Evolutionary conservation across 1,140 invertebrate species (phyloP), one percentile per base, ranked within the genome.

Genomic region (Apolygus lucorum): DNA sequence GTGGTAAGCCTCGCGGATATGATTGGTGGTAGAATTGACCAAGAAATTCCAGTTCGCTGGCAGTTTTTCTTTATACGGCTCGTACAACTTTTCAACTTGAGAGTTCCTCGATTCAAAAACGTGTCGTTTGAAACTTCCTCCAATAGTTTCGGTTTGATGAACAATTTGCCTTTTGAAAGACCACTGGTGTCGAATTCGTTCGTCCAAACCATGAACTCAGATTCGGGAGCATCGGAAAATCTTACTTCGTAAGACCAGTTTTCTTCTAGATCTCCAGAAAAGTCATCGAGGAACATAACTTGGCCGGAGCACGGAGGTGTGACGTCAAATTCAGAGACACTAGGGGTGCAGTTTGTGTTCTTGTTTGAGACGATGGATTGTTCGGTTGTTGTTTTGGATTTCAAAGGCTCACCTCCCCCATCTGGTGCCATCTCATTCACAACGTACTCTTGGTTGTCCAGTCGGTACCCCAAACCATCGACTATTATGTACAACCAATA

Each of bases 1-100:
- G 85, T 86, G 28, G 84, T 81, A 22, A 90, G 72, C 62, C 86
- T 81, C 0, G 87, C 87, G 72, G 86, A 88, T 75, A 84, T 82
- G 34, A 86, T 80, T 0, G 86, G 86, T 75, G 84, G 84, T 1
- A 85, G 14, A 0, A 83, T 69, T 2, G 62, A 22, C 21, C 26
- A 63, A 27, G 62, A 63, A 63, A 25, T 24, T 2, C 21, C 62
- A 8, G 22, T 14, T 25, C 62, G 2, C 17, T 22, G 21, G 62
- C 62, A 63, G 34, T 42, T 17, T 17, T 8, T 8, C 34, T 42
- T 17, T 8, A 4, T 42, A 8, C 17, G 4, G 34, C 4, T 17
- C 17, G 34, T 42, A 42, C 34, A 42, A 4, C 34, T 17, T 4
- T 42, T 17, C 34, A 42, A 42, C 34, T 42, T 42, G 34, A 42